phyloP scores from a whole-genome alignment of 2,888 invertebrate species.

The Coremacera marginata region DNA sequence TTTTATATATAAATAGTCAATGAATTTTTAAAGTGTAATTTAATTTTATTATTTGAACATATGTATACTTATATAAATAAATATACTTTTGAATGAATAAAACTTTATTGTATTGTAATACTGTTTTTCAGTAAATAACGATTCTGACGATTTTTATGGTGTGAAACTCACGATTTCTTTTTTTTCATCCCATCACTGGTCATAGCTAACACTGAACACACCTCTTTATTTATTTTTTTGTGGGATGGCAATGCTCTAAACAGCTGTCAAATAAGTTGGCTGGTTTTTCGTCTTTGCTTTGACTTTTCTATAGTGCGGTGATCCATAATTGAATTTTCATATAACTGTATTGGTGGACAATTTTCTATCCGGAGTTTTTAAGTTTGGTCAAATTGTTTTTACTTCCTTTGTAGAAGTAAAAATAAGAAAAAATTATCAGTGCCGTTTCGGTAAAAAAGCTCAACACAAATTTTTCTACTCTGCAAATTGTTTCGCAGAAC shows the following conservation, averaged over 20 bases:
- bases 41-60: too few relatives aligned
- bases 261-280: background rate
- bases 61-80: too few relatives aligned
- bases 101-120: too few relatives aligned
- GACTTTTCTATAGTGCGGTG: background rate
- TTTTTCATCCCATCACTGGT: too few relatives aligned
- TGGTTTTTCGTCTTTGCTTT: background rate
- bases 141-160: too few relatives aligned
- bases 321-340: conserved; percentile 10
- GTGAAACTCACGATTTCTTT: too few relatives aligned
- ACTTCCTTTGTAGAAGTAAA: background rate
- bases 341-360: background rate
- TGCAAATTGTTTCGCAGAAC: background rate
- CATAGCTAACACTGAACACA: too few relatives aligned
- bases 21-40: too few relatives aligned
- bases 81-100: too few relatives aligned
- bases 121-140: too few relatives aligned
- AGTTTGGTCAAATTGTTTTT: background rate
- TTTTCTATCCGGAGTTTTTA: background rate
- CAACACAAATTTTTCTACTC: background rate
- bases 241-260: background rate
- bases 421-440: background rate
- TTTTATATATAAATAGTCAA: too few relatives aligned
- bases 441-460: background rate
- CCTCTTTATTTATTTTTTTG: too few relatives aligned